These are phyloP conservation scores for Sorex araneus DNA, from an alignment of 2,113 vertebrate genomes.

Conservation along the genomic window DNA sequence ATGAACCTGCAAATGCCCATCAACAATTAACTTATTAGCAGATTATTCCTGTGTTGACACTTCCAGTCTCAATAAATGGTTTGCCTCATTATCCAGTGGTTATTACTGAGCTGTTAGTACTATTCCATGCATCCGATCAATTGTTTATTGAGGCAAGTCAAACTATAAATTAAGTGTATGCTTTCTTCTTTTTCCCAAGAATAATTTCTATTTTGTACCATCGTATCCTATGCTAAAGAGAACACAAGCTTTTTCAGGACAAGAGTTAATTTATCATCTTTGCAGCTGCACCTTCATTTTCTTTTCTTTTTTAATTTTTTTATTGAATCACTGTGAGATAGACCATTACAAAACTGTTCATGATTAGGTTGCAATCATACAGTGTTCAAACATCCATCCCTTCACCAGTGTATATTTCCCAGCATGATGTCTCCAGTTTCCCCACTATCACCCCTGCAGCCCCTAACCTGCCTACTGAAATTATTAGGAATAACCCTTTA, in stretches of 20 bases:
- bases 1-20: conserved; percentile 69
- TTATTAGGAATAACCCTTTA: neutral
- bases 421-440: neutral
- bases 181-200: conserved; percentile 32
- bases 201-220: conserved; percentile 8
- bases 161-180: conserved; percentile 51
- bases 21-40: conserved; percentile 68
- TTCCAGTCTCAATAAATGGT: conserved; percentile 62
- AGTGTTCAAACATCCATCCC: too few relatives aligned
- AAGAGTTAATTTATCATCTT: neutral
- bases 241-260: neutral
- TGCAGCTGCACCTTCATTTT: neutral
- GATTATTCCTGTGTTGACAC: conserved; percentile 61
- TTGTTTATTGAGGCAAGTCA: conserved; percentile 32
- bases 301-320: neutral
- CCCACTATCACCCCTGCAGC: neutral
- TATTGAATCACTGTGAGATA: too few relatives aligned
- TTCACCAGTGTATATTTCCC: too few relatives aligned
- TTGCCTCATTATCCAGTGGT: conserved; percentile 52
- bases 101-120: conserved; percentile 23
- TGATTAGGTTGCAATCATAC: too few relatives aligned
- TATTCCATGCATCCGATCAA: neutral
- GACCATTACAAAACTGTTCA: too few relatives aligned
- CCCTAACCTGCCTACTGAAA: conserved; percentile 17
- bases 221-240: neutral